phyloP scores from a whole-genome alignment of 1,140 invertebrate species.

The Onthophagus taurus region DNA sequence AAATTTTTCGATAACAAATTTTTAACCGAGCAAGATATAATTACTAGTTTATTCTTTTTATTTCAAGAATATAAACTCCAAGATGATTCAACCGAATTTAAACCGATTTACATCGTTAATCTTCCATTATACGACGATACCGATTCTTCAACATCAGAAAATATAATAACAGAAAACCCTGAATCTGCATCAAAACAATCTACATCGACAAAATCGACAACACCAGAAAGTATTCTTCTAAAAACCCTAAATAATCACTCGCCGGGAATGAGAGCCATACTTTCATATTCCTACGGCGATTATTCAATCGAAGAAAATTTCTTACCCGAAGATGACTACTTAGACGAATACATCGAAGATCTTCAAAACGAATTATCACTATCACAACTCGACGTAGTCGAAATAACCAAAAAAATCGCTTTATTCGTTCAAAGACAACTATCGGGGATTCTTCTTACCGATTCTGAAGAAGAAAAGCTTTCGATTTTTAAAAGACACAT shows the following conservation, averaged over 20 bases:
- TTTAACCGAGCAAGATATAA: not conserved
- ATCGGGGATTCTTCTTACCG: not conserved
- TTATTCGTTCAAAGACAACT: not conserved
- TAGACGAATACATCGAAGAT: not conserved
- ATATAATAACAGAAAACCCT: not conserved
- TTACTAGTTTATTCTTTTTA: slow-evolving; percentile 1
- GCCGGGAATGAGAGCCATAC: too few species aligned
- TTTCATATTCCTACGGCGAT: too few species aligned
- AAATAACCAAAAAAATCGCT: not conserved
- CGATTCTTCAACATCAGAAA: not conserved
- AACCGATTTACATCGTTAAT: slow-evolving; percentile 5
- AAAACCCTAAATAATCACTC: too few species aligned
- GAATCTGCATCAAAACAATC: not conserved
- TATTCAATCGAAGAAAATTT: too few species aligned
- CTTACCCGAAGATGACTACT: not conserved
- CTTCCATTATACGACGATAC: not conserved
- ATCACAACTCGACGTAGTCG: not conserved
- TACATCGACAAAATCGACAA: not conserved
- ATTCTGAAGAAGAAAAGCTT: not conserved
- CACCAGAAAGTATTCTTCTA: too few species aligned
- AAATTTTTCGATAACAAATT: slow-evolving; percentile 8
- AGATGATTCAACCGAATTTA: not conserved
- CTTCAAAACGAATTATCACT: not conserved
- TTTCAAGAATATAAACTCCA: not conserved
- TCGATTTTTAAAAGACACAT: slow-evolving; percentile 1